phyloP scores from a whole-genome alignment of 2,888 invertebrate species.

The Heteromyza rotundicornis region DNA sequence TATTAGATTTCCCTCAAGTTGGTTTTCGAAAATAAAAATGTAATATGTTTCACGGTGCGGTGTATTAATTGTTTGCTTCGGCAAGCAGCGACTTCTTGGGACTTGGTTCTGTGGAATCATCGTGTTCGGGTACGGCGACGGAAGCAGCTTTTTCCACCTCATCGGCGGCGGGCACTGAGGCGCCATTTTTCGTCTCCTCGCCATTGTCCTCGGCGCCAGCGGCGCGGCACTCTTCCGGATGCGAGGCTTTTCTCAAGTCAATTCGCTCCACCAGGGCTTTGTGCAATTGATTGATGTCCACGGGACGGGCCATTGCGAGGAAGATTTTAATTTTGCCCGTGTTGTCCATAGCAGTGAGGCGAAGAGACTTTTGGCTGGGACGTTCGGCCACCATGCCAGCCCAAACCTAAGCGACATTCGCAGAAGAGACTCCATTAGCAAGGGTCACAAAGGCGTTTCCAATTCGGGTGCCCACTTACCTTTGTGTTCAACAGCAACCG shows the following conservation, averaged over 20 bases:
- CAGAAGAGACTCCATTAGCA: constrained; percentile 13
- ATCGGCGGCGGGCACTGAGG: constrained; percentile 21
- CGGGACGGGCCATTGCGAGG: constrained; percentile 77
- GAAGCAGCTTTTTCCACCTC: constrained; percentile 59
- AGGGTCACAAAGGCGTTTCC: background rate
- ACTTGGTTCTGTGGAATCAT: constrained; percentile 50
- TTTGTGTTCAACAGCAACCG: constrained; percentile 91
- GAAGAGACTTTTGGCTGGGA: constrained; percentile 84
- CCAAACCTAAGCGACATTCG: constrained; percentile 69
- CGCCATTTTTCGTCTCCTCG: constrained; percentile 48
- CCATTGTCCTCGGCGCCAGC: constrained; percentile 19
- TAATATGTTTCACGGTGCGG: background rate
- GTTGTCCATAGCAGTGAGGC: constrained; percentile 86
- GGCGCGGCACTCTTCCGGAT: constrained; percentile 50
- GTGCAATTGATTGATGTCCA: constrained; percentile 73
- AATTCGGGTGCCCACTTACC: constrained; percentile 64
- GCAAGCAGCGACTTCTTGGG: constrained; percentile 51
- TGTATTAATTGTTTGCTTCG: constrained; percentile 37
- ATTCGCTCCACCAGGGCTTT: constrained; percentile 69
- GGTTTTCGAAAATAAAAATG: background rate
- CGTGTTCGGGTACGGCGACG: constrained; percentile 34
- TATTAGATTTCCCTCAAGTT: background rate
- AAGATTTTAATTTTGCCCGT: constrained; percentile 85
- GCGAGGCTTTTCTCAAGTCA: constrained; percentile 55
- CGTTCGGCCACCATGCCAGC: constrained; percentile 90